Base-by-base conservation (phyloP, 2,888 invertebrate genomes). In the Congeria kusceri region DNA sequence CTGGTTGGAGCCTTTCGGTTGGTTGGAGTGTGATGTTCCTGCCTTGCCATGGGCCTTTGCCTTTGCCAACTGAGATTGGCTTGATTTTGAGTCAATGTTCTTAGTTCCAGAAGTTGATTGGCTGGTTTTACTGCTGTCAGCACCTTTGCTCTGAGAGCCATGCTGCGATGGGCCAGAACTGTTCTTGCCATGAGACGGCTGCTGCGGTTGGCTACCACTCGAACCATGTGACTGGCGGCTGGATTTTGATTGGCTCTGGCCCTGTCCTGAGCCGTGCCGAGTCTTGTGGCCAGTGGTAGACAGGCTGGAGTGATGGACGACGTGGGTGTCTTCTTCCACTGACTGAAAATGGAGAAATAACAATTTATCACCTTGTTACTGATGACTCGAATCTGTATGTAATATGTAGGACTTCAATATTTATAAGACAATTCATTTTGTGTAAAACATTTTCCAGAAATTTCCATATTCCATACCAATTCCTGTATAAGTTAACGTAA, bases 161-260 rank as follows among this genome's bases (percentile, higher is more conserved):
- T 69, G 79, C 77, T 83, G 83, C 74, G 83, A 65, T 71, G 79
- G 83, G 53, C 53, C 53, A 49, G 76, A 53, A 71, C 62, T 71
- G 58, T 59, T 65, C 68, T 77, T 77, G 53, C 79, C 71, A 67
- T 83, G 80, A 29, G 77, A 76, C 39, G 76, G 47, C 63, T 62
- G 77, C 63, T 77, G 77, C 70, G 80, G 66, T 62, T 72, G 76
- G 64, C 59, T 71, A 29, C 61, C 68, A 56, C 74, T 67, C 56
- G 69, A 70, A 20, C 68, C 76, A 73, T 83, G 83, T 80, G 83
- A 78, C 65, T 83, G 83, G 77, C 61, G 70, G 53, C 80, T 66
- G 68, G 78, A 56, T 78, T 83, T 83, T 78, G 83, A 78, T 71
- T 83, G 83, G 76, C 67, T 58, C 59, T 62, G 61, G 53, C 49